These are phyloP conservation scores for Drosophila sucinea DNA, from an alignment of 1,140 invertebrate species.

Conservation along the genomic window DNA sequence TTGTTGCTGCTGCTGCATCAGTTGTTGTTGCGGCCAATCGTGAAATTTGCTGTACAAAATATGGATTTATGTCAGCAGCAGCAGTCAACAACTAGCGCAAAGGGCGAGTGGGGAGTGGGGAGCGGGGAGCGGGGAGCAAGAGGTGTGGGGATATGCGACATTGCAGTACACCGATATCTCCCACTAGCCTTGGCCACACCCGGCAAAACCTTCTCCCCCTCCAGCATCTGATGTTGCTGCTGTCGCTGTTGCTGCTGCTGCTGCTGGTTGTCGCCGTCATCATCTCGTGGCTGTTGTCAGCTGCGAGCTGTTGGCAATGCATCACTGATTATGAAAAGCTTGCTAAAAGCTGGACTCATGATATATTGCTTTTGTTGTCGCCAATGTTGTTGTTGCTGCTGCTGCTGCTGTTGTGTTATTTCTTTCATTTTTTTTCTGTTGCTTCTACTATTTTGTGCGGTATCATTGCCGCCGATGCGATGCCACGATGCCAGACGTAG, in stretches of 20 bases:
- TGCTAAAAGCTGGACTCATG: conserved; percentile 78
- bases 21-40: conserved; percentile 57
- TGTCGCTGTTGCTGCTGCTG: conserved; percentile 17
- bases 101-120: neutral
- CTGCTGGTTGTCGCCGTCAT: conserved; percentile 36
- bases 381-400: conserved; percentile 30
- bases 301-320: conserved; percentile 73
- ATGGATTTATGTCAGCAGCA: conserved; percentile 74
- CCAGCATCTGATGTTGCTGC: conserved; percentile 8
- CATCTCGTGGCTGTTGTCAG: conserved; percentile 55
- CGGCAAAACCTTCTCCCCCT: neutral
- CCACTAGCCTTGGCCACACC: neutral
- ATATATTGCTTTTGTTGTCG: conserved; percentile 72
- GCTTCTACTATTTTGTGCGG: conserved; percentile 58
- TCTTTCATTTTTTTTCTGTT: conserved; percentile 11
- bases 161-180: conserved; percentile 42
- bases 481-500: conserved; percentile 36
- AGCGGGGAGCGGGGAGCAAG: neutral
- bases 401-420: conserved; percentile 38
- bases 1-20: conserved; percentile 10
- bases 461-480: conserved; percentile 65
- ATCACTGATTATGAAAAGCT: conserved; percentile 81
- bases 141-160: neutral
- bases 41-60: conserved; percentile 75
- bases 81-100: conserved; percentile 5